phyloP scores from a whole-genome alignment of 2,888 invertebrate species.

The Lamellibrachia satsuma region DNA sequence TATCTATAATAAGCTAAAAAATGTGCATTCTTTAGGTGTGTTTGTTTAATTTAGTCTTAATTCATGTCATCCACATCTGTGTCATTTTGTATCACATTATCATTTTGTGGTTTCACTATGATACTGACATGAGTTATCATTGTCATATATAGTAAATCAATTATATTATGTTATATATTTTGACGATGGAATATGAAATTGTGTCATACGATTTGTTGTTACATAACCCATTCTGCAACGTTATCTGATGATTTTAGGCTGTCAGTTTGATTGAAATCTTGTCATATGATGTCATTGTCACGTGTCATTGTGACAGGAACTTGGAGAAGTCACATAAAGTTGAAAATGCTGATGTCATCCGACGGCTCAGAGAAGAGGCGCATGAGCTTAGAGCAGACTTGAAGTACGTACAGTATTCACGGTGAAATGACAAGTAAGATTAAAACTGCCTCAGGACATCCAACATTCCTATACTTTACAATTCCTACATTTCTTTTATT shows the following conservation, averaged over 20 bases:
- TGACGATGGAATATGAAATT: not conserved
- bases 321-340: not conserved
- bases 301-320: not conserved
- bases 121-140: not conserved
- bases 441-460: too few species aligned
- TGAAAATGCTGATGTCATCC: slow-evolving; percentile 22
- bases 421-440: too few species aligned
- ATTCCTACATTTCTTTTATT: too few species aligned
- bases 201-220: not conserved
- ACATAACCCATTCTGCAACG: not conserved
- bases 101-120: too few species aligned
- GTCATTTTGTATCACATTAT: too few species aligned
- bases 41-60: too few species aligned
- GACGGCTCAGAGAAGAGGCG: slow-evolving; percentile 7
- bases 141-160: not conserved
- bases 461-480: too few species aligned
- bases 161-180: not conserved
- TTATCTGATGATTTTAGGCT: not conserved
- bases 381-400: not conserved
- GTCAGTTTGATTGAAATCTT: not conserved
- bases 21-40: too few species aligned
- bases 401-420: not conserved
- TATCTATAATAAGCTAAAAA: too few species aligned
- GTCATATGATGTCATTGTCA: not conserved
- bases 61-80: too few species aligned